Percentiles rank a stretch among this genome's conserved stretches.
Conservation (phyloP, 2,888 invertebrate species). For the Ophion ventricosus region DNA sequence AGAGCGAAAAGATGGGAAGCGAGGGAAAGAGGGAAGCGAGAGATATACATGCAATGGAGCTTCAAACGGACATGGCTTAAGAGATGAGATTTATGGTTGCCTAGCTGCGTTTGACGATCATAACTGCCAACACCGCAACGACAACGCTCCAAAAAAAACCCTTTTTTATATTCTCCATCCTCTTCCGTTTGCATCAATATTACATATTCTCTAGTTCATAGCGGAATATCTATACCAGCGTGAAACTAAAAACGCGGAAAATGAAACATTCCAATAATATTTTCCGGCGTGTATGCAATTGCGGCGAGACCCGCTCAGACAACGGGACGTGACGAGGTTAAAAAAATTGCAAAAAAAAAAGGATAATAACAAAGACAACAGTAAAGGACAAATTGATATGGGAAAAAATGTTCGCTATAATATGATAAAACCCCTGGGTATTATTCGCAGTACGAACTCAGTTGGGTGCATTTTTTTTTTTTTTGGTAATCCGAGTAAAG, state of each 20-base stretch:
- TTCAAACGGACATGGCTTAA: slow-evolving; percentile 22
- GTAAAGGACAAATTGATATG: slow-evolving; percentile 17
- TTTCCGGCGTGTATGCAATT: slow-evolving; percentile 36
- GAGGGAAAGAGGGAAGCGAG: not conserved
- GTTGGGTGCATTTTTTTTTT: not conserved
- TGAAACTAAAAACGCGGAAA: slow-evolving; percentile 53
- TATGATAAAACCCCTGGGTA: slow-evolving; percentile 22
- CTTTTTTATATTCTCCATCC: slow-evolving; percentile 31
- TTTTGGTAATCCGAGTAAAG: not conserved
- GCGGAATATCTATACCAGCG: not conserved
- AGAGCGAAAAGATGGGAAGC: no score
- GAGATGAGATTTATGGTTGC: slow-evolving; percentile 56
- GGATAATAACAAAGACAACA: not conserved
- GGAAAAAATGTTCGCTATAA: slow-evolving; percentile 24
- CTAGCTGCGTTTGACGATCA: slow-evolving; percentile 52
- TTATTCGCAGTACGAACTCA: not conserved
- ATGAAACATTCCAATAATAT: slow-evolving; percentile 55
- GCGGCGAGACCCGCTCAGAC: slow-evolving; percentile 13
- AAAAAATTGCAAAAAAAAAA: slow-evolving; percentile 27
- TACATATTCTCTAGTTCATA: not conserved
- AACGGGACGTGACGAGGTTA: slow-evolving; percentile 9
- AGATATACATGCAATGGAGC: not conserved
- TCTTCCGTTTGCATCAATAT: slow-evolving; percentile 25
- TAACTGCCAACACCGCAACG: slow-evolving; percentile 33
- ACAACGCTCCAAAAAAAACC: slow-evolving; percentile 30